Base-by-base conservation (phyloP, 2,888 invertebrate species). In the Lottia scabra region DNA sequence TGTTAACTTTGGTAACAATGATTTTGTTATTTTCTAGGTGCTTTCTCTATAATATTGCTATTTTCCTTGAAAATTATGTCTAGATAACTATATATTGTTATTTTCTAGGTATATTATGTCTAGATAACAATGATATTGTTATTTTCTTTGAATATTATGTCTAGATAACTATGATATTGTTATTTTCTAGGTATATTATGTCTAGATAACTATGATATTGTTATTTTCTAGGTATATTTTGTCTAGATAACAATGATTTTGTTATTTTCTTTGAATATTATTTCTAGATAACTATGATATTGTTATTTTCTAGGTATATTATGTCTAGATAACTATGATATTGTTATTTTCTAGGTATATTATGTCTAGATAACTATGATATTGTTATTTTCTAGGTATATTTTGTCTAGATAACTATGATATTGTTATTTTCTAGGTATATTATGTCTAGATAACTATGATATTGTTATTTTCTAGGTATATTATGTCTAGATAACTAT, bases 141-240 rank as follows among this genome's bases (percentile, higher is more conserved):
- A 26, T 23, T 62, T 8, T 6, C 2, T 4, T 19, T 23, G 19
- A 23, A 56, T 19, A 56, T n/a, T n/a, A 23, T 56, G 56, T n/a
- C 4, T 3, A 23, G 6, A 19, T 16, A 56, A 12, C 38, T 5
- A 30, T 30, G 30, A 30, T 30, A 30, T 30, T 16, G n/a, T 30
- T 43, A 45, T 13, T 64, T 46, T 70, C 12, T 74, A 84, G 87
- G 88, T 56, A 82, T 89, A 4, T 70, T 87, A 67, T 86, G 88
- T 76, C 89, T 95, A 63, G 93, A 94, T 81, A 93, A 93, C 78
- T 94, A 93, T 83, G 93, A 94, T 85, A 90, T 95, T 38, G 38
- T 38, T 38, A 38, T 38, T 38, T 38, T 6, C 10, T 10, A 38
- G 38, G 38, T 8, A 38, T 38, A 38, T 38, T 38, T 8, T 30